These are phyloP conservation scores for Probosciger aterrimus DNA, from an alignment of 2,113 vertebrate genomes.

Conservation along the genomic window DNA sequence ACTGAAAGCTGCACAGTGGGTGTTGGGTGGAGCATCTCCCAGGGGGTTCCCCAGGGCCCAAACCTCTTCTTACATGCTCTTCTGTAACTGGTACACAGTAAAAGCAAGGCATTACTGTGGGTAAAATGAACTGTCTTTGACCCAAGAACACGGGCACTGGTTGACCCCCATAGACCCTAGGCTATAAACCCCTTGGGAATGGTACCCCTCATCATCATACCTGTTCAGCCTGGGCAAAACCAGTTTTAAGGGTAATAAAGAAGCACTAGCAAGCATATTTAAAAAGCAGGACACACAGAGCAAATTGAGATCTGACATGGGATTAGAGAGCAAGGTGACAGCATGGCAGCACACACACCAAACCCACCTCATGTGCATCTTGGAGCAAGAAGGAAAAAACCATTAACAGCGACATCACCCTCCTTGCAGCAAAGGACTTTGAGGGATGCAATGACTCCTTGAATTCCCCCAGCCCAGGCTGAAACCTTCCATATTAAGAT, in stretches of 20 bases:
- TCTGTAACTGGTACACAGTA: neutral
- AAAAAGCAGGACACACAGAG: rapidly evolving
- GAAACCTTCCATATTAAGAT: neutral
- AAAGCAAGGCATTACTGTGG: neutral
- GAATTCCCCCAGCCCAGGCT: neutral
- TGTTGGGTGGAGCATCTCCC: neutral
- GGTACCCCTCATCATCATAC: neutral
- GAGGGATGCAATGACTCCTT: neutral
- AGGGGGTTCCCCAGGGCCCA: rapidly evolving
- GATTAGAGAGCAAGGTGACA: neutral
- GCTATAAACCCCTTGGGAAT: neutral
- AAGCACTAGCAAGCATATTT: neutral
- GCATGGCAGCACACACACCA: rapidly evolving
- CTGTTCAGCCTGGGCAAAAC: neutral
- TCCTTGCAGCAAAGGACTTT: neutral
- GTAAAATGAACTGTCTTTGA: neutral
- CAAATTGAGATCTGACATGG: neutral
- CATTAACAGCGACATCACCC: neutral
- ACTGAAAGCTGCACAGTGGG: neutral
- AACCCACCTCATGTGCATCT: rapidly evolving
- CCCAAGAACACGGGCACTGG: neutral
- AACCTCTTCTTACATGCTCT: neutral
- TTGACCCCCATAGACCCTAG: rapidly evolving
- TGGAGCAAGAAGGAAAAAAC: neutral
- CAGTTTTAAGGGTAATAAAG: neutral